Base-by-base conservation (phyloP, 2,797 vertebrate genomes). In the Amphiprion clarkii region DNA sequence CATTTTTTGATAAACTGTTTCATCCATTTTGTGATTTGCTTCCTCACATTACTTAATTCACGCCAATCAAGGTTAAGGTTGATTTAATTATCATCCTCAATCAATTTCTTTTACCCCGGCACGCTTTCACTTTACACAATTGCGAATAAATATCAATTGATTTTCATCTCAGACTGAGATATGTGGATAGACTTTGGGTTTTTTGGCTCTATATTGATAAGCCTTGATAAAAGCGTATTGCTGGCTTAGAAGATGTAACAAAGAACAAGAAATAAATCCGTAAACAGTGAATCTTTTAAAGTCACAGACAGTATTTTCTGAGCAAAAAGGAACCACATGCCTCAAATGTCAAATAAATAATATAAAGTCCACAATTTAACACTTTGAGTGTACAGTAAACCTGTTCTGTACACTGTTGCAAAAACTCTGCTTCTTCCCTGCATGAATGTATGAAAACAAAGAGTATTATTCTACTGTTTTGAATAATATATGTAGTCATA, bases 181-280 rank as follows among this genome's bases (percentile, higher is more conserved):
- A 33, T 58, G 25, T 14, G 14, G 10, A 55, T 53, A 42, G n/a
- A 23, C 13, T 7, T 42, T 42, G 40, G 33, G 16, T 33, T 49
- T 31, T 56, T 36, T 56, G 29, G 54, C 36, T 42, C 23, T 56
- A 31, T 55, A 31, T 13, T 65, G 36, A 66, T 39, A 57, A 11
- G n/a, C n/a, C 8, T 51, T 21, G 48, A 51, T 11, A 3, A 60
- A 42, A 39, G 17, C 33, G 27, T 33, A 36, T 23, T 40, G 12
- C 56, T 40, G 19, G 55, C 10, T 6, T 57, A 1, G 16, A 44
- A 11, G 36, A 59, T 12, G 31, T 23, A 6, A 21, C 36, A 40
- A 10, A 9, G n/a, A 7, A 10, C n/a, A 7, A 12, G 19, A 51
- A 21, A 21, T 51, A 21, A 9, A 51, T 51, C 3, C 44, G 19